Evolutionary conservation across 2,888 invertebrate genomes (phyloP), one percentile per base, ranked within the genome.

Genomic region (Parasteatoda lunata): DNA sequence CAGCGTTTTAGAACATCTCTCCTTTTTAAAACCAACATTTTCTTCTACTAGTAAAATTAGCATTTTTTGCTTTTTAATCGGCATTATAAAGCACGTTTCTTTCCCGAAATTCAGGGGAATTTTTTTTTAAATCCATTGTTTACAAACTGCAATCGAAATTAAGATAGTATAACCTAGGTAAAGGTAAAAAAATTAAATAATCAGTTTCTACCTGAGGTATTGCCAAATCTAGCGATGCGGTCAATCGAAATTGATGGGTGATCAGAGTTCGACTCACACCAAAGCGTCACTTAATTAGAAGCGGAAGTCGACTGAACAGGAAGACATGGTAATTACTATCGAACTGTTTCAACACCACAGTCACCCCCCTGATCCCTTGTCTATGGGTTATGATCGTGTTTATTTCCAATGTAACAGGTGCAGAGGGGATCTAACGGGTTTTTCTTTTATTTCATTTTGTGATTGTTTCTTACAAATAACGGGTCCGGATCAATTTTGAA

Each of bases 261-360:
- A 85, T 85, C 78, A 79, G 79, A 65, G 84, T 49, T 70, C 75
- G 54, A 66, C 66, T 76, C 85, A 80, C 85, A 77, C 82, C 87
- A 78, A 51, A 71, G 87, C 71, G 59, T 65, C 73, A 69, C 87
- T 87, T 87, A 87, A 87, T 87, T 87, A 87, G 87, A 87, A 87
- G 77, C 87, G 87, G 87, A 87, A 87, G 87, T 78, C 77, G 71
- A 69, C 69, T 59, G 78, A 72, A 87, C 87, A 87, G 87, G 87
- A 87, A 87, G 87, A 30, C 87, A 69, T 51, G 82, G 82, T 82
- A 87, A 87, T 87, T 87, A 87, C 87, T 13, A 87, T 87, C 65
- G 81, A 84, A 78, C 78, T 78, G 78, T 73, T 68, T 59, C 48
- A 54, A 64, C 76, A 77, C 47, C 64, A 76, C n/a, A 13, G 15